Base-by-base conservation (phyloP, 2,113 vertebrate genomes). In the Tylochromis polylepis region DNA sequence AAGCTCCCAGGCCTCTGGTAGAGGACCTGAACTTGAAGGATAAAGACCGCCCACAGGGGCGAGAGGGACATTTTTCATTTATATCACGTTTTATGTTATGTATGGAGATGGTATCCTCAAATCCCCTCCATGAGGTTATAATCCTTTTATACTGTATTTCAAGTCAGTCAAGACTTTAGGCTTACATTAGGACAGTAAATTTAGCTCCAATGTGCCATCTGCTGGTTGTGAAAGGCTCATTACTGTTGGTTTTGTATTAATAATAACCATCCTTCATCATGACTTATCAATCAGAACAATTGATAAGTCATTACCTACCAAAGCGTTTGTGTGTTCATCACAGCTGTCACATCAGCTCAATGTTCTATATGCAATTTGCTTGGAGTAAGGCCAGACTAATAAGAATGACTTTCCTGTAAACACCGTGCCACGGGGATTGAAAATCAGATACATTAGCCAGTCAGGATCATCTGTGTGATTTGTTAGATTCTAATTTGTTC, bases 161-260 rank as follows among this genome's bases (percentile, higher is more conserved):
- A 55, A 24, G 4, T 12, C 14, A 24, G 38, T 9, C 5, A 31
- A 29, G 18, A 79, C 27, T 55, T 31, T n/a, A 56, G 41, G 38
- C 38, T 43, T 56, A 51, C 57, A 80, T 78, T 57, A 84, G 59
- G 46, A 27, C 24, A 3, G 6, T 43, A 67, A 79, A 78, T 18
- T 1, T 14, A 62, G 91, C 90, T 93, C 89, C 56, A 83, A 67
- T 38, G 49, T 67, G 93, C 94, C 95, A 92, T 38, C 95, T 95
- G 79, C 88, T 95, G 95, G 93, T 29, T 16, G 51, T 34, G 72
- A 12, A 49, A 22, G 14, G 14, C 15, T 67, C 31, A 12, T 43
- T 4, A 8, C 18, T 57, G 14, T 22, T 27, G 41, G 4, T 60
- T 65, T 31, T 78, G 56, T 10, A 58, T 49, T 53, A n/a, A 29